Evolutionary conservation across 1,140 invertebrate genomes (phyloP), one percentile per base, ranked within the genome.

Genomic region (Camponotus floridanus): DNA sequence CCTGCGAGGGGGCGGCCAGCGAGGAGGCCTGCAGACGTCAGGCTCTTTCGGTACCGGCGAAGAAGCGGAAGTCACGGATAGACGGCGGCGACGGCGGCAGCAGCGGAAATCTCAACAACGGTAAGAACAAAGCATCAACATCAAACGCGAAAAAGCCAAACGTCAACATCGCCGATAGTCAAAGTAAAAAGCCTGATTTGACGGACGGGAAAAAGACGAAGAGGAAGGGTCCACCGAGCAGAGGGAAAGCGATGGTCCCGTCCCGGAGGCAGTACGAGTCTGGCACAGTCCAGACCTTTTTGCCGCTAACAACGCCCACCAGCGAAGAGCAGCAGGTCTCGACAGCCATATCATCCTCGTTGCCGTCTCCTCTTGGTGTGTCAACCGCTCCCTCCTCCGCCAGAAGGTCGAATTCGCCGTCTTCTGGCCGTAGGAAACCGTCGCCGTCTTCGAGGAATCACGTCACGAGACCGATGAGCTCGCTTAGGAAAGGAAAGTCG

Each of bases 51-150:
- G 88, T 92, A 9, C 86, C 93, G 6, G 90, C 92, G 3, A 92
- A 92, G 64, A 94, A 94, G 86, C 86, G 92, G 36, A 94, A 94
- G 81, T 94, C 93, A n/a, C 93, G 94, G 92, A 94, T 93, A 48
- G 68, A 61, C 2, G 61, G 11, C 67, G 87, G 51, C 80, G n/a
- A 26, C 26, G 26, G 51, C 80, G n/a, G 51, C 80, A 80, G 21
- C 87, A 51, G 65, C 76, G 80, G 86, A 70, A 86, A 85, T 59
- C 51, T 64, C 88, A 87, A 85, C 88, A 51, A 51, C 48, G 89
- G 89, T 90, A 89, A 90, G 89, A 90, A 65, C 88, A 90, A 90
- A 87, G 59, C 86, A 87, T 42, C 88, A 85, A 81, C 88, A 45
- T 89, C 88, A 88, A 88, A 81, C 21, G 76, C 76, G 59, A 90